Base-by-base conservation (phyloP, 30 jellyfish, hydroid and myxozoan species). In the Pseudorhiza aurosa region DNA sequence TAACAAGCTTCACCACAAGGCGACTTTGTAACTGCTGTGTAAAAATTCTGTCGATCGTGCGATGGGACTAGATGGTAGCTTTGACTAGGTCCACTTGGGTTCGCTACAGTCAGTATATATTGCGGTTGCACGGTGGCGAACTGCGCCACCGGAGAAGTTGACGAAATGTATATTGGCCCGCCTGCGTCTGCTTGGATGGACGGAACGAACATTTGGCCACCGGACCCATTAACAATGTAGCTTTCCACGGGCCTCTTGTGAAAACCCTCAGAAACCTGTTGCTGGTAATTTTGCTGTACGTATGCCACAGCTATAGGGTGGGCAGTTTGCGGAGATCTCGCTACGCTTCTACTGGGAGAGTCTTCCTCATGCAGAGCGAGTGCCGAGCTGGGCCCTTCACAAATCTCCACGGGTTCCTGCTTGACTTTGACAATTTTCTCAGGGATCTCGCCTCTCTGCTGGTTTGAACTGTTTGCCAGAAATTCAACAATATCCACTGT, bases 101-200 rank as follows among this genome's bases (percentile, higher is more conserved):
- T 76, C 29, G 96, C 96, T 9, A 85, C 88, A 6, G 98, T 92
- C 19, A 93, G 78, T 27, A 93, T 93, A 32, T 87, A 79, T 68
- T 93, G 99, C 44, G 99, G 99, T 44, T 96, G 99, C 88, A 87
- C 95, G 42, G 99, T 86, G 25, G 93, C 96, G 35, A 83, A 79
- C 67, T 93, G 88, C 60, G 95, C 75, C 68, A 80, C 71, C 57
- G 91, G 58, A 27, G 91, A 44, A 40, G 74, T 35, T 9, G 91
- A 47, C 17, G 87, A 72, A 5, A 84, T 84, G 63, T 60, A 68
- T 15, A 84, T 29, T 10, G 95, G 87, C 14, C 65, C 81, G 49
- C 37, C 60, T 5, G 85, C 63, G 3, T 84, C 95, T 19, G 67
- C 36, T 80, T 70, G 85, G 8, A 59, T 74, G 1, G 98, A 62